These are phyloP conservation scores for Odocoileus virginianus DNA, from an alignment of 2,113 vertebrate genomes.

Conservation along the genomic window DNA sequence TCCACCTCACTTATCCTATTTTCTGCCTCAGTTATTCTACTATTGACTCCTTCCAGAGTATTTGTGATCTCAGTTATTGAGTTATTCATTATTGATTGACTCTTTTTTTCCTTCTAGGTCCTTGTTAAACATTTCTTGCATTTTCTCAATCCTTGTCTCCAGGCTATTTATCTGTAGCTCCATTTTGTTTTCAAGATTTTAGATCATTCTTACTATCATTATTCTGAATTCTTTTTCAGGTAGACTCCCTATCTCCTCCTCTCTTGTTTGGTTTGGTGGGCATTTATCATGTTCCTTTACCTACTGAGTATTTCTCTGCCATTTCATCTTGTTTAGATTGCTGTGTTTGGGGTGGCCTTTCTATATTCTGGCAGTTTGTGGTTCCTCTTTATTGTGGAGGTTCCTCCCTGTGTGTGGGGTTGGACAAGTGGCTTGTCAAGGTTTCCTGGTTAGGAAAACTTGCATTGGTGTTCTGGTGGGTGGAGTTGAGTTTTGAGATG, in stretches of 20 bases:
- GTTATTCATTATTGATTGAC: neutral
- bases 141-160: neutral
- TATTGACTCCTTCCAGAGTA: neutral
- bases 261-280: neutral
- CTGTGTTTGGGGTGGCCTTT: neutral
- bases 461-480: rapidly evolving
- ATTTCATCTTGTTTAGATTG: neutral
- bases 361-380: neutral
- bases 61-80: neutral
- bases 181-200: neutral
- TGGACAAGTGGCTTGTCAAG: neutral
- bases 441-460: neutral
- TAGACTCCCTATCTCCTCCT: neutral
- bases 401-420: neutral
- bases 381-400: neutral
- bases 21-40: neutral
- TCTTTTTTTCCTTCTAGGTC: neutral
- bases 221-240: neutral
- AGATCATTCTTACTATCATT: neutral
- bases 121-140: neutral
- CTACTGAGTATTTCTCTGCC: neutral
- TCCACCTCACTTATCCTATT: neutral
- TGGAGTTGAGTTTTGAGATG: neutral
- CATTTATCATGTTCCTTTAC: neutral
- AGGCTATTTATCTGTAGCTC: neutral